Evolutionary conservation across 2,113 vertebrate genomes (phyloP).

Genomic region (Psettodes erumei): DNA sequence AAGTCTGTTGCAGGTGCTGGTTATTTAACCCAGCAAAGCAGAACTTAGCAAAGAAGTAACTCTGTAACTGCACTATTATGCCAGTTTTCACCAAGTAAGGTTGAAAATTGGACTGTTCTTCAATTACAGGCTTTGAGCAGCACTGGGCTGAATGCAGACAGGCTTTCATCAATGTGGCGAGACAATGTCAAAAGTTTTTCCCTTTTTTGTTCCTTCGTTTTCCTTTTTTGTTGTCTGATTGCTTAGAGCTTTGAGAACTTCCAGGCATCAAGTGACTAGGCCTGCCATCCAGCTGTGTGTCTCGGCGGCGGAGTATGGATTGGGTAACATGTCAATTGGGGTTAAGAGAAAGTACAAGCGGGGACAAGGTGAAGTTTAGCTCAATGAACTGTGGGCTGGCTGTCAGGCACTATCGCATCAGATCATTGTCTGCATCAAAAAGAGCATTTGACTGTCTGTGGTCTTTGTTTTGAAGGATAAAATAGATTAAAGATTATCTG

Average conservation of each 20-base stretch:
- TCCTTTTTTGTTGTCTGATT: slow-evolving; percentile 17
- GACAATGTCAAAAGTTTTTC: slow-evolving; percentile 28
- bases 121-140: slow-evolving; percentile 21
- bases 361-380: background rate
- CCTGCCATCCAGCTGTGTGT: slow-evolving; percentile 51
- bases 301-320: background rate
- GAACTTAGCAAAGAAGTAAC: background rate
- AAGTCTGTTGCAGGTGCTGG: background rate
- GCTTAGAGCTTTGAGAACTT: slow-evolving; percentile 23
- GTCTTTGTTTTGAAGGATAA: slow-evolving; percentile 3
- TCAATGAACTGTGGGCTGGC: slow-evolving; percentile 5
- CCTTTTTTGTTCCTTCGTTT: background rate
- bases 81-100: background rate
- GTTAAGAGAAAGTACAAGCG: slow-evolving; percentile 22
- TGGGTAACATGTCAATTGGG: slow-evolving; percentile 21
- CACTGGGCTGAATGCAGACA: slow-evolving; percentile 13
- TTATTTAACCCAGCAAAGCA: background rate
- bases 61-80: background rate
- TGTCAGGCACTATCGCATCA: background rate
- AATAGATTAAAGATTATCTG: background rate
- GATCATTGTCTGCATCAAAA: background rate
- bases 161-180: slow-evolving; percentile 16
- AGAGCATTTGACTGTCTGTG: background rate
- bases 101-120: slow-evolving; percentile 13
- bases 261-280: slow-evolving; percentile 28